These are phyloP conservation scores for Nymphicus hollandicus DNA, from an alignment of 2,113 vertebrate species.

Conservation along the genomic window DNA sequence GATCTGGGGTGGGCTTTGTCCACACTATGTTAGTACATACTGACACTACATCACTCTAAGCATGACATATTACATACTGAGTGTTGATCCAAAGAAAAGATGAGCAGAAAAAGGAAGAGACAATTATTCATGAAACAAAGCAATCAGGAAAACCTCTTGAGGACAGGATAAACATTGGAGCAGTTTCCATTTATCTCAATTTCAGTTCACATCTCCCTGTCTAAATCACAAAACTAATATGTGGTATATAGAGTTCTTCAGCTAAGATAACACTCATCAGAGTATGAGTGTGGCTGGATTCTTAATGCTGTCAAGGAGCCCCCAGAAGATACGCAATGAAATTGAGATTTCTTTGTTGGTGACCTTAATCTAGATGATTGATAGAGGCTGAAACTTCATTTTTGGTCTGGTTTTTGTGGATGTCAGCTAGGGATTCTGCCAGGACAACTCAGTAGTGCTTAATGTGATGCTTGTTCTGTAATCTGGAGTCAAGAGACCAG, in stretches of 20 bases:
- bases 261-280: not conserved
- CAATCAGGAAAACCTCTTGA: not conserved
- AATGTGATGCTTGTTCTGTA: not conserved
- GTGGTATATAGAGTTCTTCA: not conserved
- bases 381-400: not conserved
- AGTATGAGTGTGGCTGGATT: not conserved
- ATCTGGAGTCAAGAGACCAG: not conserved
- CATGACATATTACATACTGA: not conserved
- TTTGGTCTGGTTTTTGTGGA: not conserved
- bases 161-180: not conserved
- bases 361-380: not conserved
- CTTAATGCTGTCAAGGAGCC: not conserved
- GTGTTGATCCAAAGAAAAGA: not conserved
- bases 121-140: not conserved
- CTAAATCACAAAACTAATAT: not conserved
- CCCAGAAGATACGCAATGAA: not conserved
- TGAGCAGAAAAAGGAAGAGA: not conserved
- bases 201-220: not conserved
- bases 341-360: not conserved
- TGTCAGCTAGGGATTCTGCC: not conserved
- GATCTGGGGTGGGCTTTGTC: constrained; percentile 39
- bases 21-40: not conserved
- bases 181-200: not conserved
- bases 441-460: not conserved
- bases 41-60: not conserved